A percentile compares a stretch with the other conserved stretches of the same genome.
These are phyloP conservation scores for Limnephilus rhombicus DNA, from an alignment of 2,888 invertebrate genomes.

Conservation along the genomic window DNA sequence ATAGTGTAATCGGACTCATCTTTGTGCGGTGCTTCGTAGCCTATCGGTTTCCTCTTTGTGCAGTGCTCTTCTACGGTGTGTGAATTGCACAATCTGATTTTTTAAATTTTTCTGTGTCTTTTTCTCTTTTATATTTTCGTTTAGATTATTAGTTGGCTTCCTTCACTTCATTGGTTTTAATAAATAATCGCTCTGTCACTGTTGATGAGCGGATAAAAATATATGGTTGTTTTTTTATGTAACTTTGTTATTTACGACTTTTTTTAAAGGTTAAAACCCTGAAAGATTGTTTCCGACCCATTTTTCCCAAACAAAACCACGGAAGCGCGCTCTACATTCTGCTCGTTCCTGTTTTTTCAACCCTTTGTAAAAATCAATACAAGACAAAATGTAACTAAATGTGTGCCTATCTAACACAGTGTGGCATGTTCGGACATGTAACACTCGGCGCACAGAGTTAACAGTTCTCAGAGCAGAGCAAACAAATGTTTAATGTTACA, in stretches of 20 bases:
- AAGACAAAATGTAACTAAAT: not conserved
- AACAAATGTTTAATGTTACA: slow-evolving; percentile 12
- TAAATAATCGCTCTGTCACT: not conserved
- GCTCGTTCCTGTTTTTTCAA: not conserved
- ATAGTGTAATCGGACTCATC: too few species aligned
- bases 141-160: too few species aligned
- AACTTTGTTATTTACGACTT: not conserved
- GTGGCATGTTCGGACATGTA: slow-evolving; percentile 1
- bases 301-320: not conserved
- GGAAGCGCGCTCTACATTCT: not conserved
- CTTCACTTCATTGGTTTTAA: not conserved
- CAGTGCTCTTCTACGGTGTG: too few species aligned
- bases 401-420: not conserved
- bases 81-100: too few species aligned
- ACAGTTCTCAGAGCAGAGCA: not conserved
- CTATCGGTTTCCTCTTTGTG: too few species aligned
- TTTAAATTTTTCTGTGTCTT: too few species aligned
- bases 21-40: too few species aligned
- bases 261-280: not conserved
- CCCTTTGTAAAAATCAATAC: not conserved
- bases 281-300: not conserved
- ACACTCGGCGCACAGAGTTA: not conserved
- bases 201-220: not conserved
- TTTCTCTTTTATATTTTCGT: too few species aligned
- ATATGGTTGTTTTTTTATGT: not conserved